Conservation (phyloP, 2,113 vertebrate species). For the Paradoxurus hermaphroditus region DNA sequence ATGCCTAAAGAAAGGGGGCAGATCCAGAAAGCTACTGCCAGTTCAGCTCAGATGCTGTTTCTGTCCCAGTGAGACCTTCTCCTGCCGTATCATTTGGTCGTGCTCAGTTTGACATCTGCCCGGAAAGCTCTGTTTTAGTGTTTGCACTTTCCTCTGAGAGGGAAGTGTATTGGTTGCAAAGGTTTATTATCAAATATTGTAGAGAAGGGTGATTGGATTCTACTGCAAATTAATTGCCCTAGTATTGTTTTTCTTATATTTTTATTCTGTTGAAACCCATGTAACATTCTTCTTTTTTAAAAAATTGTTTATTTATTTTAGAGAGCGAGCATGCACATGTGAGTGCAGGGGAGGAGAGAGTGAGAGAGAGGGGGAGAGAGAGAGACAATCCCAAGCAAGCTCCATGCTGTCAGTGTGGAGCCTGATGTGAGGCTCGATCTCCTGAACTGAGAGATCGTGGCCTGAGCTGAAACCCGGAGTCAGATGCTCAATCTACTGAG, state of each 20-base stretch:
- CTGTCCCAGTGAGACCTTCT: not conserved
- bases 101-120: not conserved
- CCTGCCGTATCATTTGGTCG: rapidly evolving
- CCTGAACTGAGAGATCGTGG: no score
- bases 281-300: not conserved
- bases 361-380: no score
- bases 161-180: not conserved
- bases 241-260: not conserved
- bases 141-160: not conserved
- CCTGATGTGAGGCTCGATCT: no score
- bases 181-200: not conserved
- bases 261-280: not conserved
- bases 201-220: not conserved
- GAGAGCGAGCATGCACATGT: no score
- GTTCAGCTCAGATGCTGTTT: not conserved
- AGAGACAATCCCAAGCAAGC: no score
- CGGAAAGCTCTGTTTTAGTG: not conserved
- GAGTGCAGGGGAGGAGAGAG: no score
- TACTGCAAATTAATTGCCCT: not conserved
- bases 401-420: no score
- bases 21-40: not conserved
- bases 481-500: no score
- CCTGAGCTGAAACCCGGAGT: no score
- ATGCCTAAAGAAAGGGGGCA: not conserved
- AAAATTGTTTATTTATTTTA: no score